A percentile compares a stretch with the other conserved stretches of the same genome.
Evolutionary conservation across 1,140 invertebrate genomes (phyloP).

Genomic region (Cephus cinctus): DNA sequence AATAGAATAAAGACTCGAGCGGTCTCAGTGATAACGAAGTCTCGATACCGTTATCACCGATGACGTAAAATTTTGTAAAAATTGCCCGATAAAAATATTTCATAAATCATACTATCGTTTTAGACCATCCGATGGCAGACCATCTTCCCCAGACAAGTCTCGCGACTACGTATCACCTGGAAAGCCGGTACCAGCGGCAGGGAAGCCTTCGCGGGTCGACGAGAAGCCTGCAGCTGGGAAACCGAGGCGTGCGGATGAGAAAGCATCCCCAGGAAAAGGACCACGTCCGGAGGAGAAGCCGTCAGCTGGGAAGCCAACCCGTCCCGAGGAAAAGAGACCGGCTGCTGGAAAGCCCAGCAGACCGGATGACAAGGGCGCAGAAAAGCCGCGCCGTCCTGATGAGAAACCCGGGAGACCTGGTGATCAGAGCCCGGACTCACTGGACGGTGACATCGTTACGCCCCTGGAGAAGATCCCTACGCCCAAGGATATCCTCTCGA

Average conservation of each 20-base stretch:
- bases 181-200: conserved; percentile 22
- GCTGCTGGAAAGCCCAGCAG: conserved; percentile 10
- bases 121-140: conserved; percentile 27
- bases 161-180: conserved; percentile 27
- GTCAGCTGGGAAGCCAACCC: conserved; percentile 21
- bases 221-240: conserved; percentile 12
- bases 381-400: conserved; percentile 13
- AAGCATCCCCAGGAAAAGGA: too few relatives aligned
- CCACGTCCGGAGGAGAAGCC: too few relatives aligned
- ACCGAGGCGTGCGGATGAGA: background rate
- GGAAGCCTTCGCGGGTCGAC: conserved; percentile 20
- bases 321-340: conserved; percentile 5
- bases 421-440: conserved; percentile 38
- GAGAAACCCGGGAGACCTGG: conserved; percentile 22
- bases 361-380: too few relatives aligned
- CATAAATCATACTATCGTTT: background rate
- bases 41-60: background rate
- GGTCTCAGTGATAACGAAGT: background rate
- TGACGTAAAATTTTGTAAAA: too few relatives aligned
- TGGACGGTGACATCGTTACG: conserved; percentile 26
- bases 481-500: conserved; percentile 35
- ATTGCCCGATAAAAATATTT: background rate
- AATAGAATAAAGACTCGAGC: background rate
- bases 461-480: conserved; percentile 10
- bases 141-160: conserved; percentile 38